Conservation (phyloP, 2,888 invertebrate species). For the Herminia tarsipennalis region DNA sequence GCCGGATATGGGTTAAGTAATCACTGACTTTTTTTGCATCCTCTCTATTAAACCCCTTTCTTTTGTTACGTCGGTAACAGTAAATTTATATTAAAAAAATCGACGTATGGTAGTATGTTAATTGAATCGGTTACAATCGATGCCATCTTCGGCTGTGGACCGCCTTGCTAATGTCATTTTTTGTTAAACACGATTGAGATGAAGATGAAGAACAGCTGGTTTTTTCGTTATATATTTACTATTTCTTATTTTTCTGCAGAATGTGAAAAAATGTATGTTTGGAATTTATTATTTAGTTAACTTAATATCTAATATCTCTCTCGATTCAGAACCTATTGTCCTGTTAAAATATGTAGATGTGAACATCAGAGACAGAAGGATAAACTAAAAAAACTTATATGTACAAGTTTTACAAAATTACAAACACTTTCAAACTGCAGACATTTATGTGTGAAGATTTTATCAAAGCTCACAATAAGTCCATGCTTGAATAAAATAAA, state of each 20-base stretch:
- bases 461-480: background rate
- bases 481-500: background rate
- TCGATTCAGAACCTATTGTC: no score
- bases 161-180: slow-evolving; percentile 51
- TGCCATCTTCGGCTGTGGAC: slow-evolving; percentile 54
- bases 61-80: slow-evolving; percentile 71
- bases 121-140: slow-evolving; percentile 67
- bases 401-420: background rate
- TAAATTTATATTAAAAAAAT: slow-evolving; percentile 57
- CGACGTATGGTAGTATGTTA: slow-evolving; percentile 69
- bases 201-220: slow-evolving; percentile 42
- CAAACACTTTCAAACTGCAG: background rate
- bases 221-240: slow-evolving; percentile 34
- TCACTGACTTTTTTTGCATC: slow-evolving; percentile 75
- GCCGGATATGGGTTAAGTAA: slow-evolving; percentile 84
- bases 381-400: background rate
- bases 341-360: no score
- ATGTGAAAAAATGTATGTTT: no score
- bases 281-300: no score
- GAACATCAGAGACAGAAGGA: background rate
- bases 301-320: no score
- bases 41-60: slow-evolving; percentile 73
- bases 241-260: no score
- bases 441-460: no score
- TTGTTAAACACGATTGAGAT: slow-evolving; percentile 39